Percentiles rank a stretch among this genome's conserved stretches.
These are phyloP conservation scores for Mustelus asterias DNA, from an alignment of 2,113 vertebrate species.

Conservation along the genomic window DNA sequence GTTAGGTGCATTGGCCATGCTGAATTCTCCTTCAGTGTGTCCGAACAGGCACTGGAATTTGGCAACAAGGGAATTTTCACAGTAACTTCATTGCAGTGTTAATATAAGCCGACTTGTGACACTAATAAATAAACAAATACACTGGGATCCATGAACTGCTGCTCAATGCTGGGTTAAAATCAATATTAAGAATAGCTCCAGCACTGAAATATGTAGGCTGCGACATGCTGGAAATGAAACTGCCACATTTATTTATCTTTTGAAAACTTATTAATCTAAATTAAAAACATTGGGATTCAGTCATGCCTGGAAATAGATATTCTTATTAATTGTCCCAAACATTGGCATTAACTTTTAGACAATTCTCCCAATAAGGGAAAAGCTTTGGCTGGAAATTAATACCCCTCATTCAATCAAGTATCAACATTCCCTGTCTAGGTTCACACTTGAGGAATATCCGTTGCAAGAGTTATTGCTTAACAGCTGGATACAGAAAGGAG, in stretches of 20 bases:
- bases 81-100: no score
- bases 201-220: neutral
- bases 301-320: neutral
- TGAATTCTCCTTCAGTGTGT: no score
- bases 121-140: neutral
- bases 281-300: neutral
- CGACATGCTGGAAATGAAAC: neutral
- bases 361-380: neutral
- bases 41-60: no score
- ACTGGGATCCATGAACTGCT: neutral
- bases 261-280: neutral
- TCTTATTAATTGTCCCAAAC: neutral
- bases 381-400: neutral
- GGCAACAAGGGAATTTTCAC: no score
- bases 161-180: neutral
- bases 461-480: neutral
- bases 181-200: neutral
- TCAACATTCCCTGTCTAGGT: neutral
- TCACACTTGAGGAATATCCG: neutral
- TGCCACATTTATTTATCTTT: neutral
- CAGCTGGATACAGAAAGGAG: neutral
- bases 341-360: neutral
- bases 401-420: neutral
- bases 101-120: no score
- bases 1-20: no score